Conservation (phyloP, 2,797 vertebrate genomes). For the Peromyscus attwateri region DNA sequence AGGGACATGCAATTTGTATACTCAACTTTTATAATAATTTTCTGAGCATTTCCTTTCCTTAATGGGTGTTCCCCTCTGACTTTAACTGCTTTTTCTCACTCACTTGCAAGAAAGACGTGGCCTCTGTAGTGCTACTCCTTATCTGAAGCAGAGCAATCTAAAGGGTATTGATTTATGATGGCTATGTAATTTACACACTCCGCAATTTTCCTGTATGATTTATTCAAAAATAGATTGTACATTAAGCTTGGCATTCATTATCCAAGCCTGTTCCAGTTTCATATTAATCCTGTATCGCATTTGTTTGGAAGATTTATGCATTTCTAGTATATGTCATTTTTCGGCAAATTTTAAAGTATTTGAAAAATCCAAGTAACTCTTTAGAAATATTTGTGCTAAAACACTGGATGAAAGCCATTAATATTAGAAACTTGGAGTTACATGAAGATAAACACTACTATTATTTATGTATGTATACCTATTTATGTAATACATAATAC, state of each 20-base stretch:
- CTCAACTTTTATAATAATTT: conserved; percentile 71
- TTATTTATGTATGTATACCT: neutral
- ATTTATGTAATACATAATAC: neutral
- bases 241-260: conserved; percentile 74
- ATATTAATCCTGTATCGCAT: conserved; percentile 66
- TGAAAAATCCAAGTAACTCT: conserved; percentile 61
- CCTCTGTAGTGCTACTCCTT: conserved; percentile 19
- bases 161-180: conserved; percentile 75
- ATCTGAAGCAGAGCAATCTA: conserved; percentile 51
- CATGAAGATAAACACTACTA: neutral
- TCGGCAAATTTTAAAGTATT: conserved; percentile 62
- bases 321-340: conserved; percentile 34
- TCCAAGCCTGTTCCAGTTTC: conserved; percentile 34
- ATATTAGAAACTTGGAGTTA: neutral
- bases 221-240: conserved; percentile 74
- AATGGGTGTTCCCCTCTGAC: conserved; percentile 51
- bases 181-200: conserved; percentile 73
- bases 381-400: conserved; percentile 46
- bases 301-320: conserved; percentile 62
- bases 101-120: conserved; percentile 44
- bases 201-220: conserved; percentile 74
- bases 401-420: neutral
- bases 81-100: conserved; percentile 55
- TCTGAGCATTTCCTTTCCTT: conserved; percentile 66
- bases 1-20: conserved; percentile 37